phyloP scores from a whole-genome alignment of 2,797 vertebrate genomes.

The Mormyrops boulengeri region DNA sequence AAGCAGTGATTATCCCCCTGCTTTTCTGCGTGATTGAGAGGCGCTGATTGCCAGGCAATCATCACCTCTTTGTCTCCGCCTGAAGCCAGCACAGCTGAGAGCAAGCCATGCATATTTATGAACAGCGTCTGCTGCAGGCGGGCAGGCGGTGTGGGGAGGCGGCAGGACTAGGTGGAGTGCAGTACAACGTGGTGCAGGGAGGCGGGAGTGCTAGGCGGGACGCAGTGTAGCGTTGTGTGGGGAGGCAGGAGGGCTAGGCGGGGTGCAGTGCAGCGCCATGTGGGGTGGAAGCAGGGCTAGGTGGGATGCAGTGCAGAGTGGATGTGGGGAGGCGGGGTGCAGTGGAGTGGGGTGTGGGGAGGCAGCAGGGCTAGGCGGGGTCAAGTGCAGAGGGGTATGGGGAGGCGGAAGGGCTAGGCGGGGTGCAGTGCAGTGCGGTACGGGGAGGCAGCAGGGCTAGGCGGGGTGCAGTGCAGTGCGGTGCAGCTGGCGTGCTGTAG shows the following conservation, averaged over 20 bases:
- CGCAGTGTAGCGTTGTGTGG: not conserved
- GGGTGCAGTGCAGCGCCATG: not conserved
- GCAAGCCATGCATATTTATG: constrained; percentile 29
- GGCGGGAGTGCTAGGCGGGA: not conserved
- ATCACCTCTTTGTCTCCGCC: constrained; percentile 31
- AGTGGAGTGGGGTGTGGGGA: not conserved
- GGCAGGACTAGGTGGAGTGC: not conserved
- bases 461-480: not conserved
- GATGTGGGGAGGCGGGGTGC: too few species aligned
- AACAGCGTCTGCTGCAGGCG: constrained; percentile 42
- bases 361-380: too few species aligned
- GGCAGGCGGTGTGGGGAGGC: constrained; percentile 10
- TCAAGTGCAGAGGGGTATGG: too few species aligned
- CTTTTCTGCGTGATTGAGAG: constrained; percentile 20
- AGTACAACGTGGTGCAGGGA: constrained; percentile 23
- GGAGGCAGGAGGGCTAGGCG: not conserved
- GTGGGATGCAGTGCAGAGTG: too few species aligned
- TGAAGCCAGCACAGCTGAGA: constrained; percentile 31
- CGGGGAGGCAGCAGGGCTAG: not conserved
- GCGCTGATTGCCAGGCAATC: constrained; percentile 34
- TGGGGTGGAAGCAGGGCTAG: not conserved
- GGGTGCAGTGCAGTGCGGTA: not conserved
- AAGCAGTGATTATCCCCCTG: constrained; percentile 25
- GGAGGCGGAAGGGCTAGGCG: too few species aligned
- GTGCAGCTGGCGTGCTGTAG: constrained; percentile 25